These are phyloP conservation scores for Aromia moschata DNA, from an alignment of 2,888 invertebrate species.

Conservation along the genomic window DNA sequence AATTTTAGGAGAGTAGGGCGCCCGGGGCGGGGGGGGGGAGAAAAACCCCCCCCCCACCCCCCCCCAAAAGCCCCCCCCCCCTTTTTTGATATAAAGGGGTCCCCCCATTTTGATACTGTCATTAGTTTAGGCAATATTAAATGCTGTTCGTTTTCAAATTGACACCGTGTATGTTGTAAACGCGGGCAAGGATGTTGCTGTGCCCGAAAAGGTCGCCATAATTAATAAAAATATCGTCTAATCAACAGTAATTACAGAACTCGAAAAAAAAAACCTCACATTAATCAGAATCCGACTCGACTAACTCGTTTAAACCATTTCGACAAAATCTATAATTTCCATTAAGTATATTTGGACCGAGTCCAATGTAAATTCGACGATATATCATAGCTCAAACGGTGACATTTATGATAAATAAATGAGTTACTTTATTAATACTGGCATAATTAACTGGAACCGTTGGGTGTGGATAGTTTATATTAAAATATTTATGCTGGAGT, in stretches of 20 bases:
- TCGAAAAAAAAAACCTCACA: neutral
- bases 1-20: no score
- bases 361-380: constrained; percentile 39
- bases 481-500: constrained; percentile 10
- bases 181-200: no score
- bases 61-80: no score
- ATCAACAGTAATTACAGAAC: constrained; percentile 13
- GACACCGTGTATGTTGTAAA: no score
- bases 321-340: constrained; percentile 34
- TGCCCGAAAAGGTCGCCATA: no score
- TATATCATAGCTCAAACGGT: constrained; percentile 38
- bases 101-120: no score
- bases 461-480: constrained; percentile 9
- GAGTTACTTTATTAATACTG: constrained; percentile 9
- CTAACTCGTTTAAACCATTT: constrained; percentile 20
- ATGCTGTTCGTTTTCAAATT: no score
- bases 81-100: no score
- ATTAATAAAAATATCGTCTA: constrained; percentile 18
- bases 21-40: no score
- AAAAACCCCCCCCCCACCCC: no score
- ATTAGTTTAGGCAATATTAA: no score
- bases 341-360: constrained; percentile 37
- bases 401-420: constrained; percentile 44
- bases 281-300: constrained; percentile 22
- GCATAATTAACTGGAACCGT: constrained; percentile 7